Base-by-base conservation (phyloP, 1,140 invertebrate genomes). In the Lepidurus packardi region DNA sequence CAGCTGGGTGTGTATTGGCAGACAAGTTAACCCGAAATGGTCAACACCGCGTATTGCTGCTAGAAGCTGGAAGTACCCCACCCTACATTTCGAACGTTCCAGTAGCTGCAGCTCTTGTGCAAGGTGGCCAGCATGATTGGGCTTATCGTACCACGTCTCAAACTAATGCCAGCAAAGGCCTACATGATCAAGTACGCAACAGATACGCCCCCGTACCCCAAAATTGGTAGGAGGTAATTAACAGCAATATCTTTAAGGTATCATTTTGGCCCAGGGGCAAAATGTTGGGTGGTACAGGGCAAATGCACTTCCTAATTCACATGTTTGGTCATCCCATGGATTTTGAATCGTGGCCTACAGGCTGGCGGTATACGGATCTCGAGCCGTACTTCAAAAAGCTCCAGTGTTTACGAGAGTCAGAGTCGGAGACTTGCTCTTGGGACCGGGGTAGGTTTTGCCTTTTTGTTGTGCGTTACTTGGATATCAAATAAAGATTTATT, bases 221-320 rank as follows among this genome's bases (percentile, higher is more conserved):
- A 25, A 25, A 25, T 1, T 25, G 25, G 25, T 25, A 25, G 25
- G 25, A 25, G 25, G 1, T 25, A 25, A 25, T 25, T 43, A 76
- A 79, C 42, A 21, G 43, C n/a, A 74, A 13, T 77, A 41, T 76
- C 77, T 43, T 25, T 81, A 34, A 90, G 87, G 86, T 85, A 76
- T 89, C 90, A 84, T 87, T 87, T 47, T 84, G 89, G 76, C 90
- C 91, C 0, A 85, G 90, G 16, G 91, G 90, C 10, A 91, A 89
- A 83, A 90, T 91, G 6, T 82, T 91, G 9, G 91, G 91, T 9
- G 91, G 91, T 1, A 90, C 89, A n/a, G 89, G 90, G 1, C 89
- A 91, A 81, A 86, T 92, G 1, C 92, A 92, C 83, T 91, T 89
- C 81, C 85, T 91, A 74, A 85, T 91, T 1, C 90, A 92, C 80